These are phyloP conservation scores for Anguilla rostrata DNA, from an alignment of 2,113 vertebrate genomes.

Conservation along the genomic window DNA sequence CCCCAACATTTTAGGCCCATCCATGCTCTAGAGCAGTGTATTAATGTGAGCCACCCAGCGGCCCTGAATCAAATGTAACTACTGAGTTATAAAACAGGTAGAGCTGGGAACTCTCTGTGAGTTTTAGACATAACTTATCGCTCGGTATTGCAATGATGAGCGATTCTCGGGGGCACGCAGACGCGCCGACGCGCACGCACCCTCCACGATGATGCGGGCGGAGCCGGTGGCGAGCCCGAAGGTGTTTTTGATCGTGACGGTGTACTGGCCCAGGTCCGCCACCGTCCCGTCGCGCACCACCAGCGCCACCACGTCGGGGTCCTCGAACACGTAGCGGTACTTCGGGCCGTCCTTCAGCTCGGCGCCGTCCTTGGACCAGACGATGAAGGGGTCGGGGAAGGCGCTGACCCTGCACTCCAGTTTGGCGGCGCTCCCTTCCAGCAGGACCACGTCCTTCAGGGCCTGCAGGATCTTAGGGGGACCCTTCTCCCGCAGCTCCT, in stretches of 20 bases:
- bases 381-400: constrained; percentile 63
- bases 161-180: not conserved
- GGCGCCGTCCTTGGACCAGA: constrained; percentile 61
- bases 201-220: constrained; percentile 61
- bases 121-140: no score
- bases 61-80: no score
- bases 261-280: constrained; percentile 63
- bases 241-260: constrained; percentile 60
- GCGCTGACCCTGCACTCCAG: constrained; percentile 62
- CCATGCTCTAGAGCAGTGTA: no score
- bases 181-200: constrained; percentile 28
- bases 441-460: constrained; percentile 62
- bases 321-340: constrained; percentile 63
- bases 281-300: constrained; percentile 58
- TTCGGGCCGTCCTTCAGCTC: constrained; percentile 64
- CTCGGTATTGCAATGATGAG: no score
- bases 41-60: no score
- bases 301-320: constrained; percentile 60
- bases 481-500: constrained; percentile 61
- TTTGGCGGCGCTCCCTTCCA: constrained; percentile 64
- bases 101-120: no score
- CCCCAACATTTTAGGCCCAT: no score
- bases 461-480: constrained; percentile 63
- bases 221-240: constrained; percentile 63
- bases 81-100: no score